These are phyloP conservation scores for Galeopterus variegatus DNA, from an alignment of 2,113 vertebrate genomes.

Conservation along the genomic window DNA sequence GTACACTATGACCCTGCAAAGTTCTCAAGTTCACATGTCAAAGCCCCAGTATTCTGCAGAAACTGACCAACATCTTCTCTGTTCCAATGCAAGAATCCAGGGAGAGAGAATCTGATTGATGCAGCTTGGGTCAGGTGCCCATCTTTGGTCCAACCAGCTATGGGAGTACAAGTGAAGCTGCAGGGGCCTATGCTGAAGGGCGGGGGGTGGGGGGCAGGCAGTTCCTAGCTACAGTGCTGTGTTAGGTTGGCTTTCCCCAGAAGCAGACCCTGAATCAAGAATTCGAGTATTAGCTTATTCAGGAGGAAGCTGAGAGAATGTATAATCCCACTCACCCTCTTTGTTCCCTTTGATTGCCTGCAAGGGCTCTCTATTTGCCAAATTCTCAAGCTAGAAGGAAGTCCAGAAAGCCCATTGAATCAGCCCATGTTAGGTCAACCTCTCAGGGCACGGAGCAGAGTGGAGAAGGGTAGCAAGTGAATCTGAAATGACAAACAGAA, in stretches of 20 bases:
- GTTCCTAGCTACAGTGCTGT: background rate
- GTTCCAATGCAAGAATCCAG: background rate
- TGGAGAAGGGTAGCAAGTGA: background rate
- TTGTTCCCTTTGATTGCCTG: background rate
- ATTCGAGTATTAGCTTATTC: background rate
- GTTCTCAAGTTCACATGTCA: background rate
- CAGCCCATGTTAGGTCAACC: too few relatives aligned
- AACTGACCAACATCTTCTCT: background rate
- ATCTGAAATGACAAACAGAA: background rate
- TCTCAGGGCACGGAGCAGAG: background rate
- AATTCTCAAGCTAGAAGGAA: background rate
- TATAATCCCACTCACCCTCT: background rate
- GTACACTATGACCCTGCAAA: background rate
- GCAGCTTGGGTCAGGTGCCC: background rate
- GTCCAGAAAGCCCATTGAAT: background rate
- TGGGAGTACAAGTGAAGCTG: background rate
- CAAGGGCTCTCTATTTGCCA: background rate
- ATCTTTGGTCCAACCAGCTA: background rate
- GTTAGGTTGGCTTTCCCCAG: background rate
- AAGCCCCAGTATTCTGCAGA: background rate
- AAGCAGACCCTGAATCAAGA: background rate
- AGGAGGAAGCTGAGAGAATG: background rate
- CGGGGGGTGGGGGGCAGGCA: too few relatives aligned
- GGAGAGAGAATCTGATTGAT: background rate
- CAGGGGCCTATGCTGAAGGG: background rate